A percentile compares a stretch with the other conserved stretches of the same genome.
phyloP scores from a whole-genome alignment of 2,888 invertebrate genomes.

The Phasia obesa region DNA sequence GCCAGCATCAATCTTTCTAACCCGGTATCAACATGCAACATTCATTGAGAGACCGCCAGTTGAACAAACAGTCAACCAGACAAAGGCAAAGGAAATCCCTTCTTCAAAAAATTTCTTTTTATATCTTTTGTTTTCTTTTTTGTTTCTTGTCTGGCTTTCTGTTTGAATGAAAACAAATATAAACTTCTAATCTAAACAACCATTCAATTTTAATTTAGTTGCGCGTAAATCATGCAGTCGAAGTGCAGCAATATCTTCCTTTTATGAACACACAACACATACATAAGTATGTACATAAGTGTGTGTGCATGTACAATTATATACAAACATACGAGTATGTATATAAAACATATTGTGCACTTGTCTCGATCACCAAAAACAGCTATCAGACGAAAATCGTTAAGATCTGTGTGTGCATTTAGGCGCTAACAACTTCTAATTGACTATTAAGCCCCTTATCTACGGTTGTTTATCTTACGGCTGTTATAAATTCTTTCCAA shows the following conservation, averaged over 20 bases:
- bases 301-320: background rate
- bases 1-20: slow-evolving; percentile 49
- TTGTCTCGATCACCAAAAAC: slow-evolving; percentile 40
- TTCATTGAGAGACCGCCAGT: background rate
- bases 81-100: slow-evolving; percentile 62
- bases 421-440: slow-evolving; percentile 72
- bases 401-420: slow-evolving; percentile 58
- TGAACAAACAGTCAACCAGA: slow-evolving; percentile 28
- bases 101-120: slow-evolving; percentile 31
- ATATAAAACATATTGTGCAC: slow-evolving; percentile 54
- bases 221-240: slow-evolving; percentile 18
- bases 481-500: slow-evolving; percentile 34
- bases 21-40: slow-evolving; percentile 42
- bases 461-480: slow-evolving; percentile 56
- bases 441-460: slow-evolving; percentile 68
- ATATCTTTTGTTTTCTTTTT: slow-evolving; percentile 23
- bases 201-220: slow-evolving; percentile 43
- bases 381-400: slow-evolving; percentile 27
- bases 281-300: no score
- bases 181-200: slow-evolving; percentile 59
- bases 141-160: slow-evolving; percentile 34
- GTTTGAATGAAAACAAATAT: slow-evolving; percentile 47
- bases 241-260: slow-evolving; percentile 36
- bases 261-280: background rate
- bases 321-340: no score